Percentiles rank a stretch among this genome's conserved stretches.
Conservation (phyloP, 2,113 vertebrate species). For the Scophthalmus maximus region DNA sequence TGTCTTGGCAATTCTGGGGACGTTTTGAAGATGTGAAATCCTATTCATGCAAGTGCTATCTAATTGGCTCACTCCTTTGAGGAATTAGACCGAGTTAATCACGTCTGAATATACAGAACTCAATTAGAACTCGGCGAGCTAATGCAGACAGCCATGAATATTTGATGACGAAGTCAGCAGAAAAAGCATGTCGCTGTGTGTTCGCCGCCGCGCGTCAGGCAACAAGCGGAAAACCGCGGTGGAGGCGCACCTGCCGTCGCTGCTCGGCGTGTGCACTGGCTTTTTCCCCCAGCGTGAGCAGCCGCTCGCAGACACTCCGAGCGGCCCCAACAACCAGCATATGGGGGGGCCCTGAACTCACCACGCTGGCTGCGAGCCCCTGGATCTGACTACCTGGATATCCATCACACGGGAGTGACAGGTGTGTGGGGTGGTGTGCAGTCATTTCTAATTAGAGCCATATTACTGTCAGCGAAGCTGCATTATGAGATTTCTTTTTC, state of each 20-base stretch:
- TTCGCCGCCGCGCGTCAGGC: constrained; percentile 36
- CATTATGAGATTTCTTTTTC: constrained; percentile 14
- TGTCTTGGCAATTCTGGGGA: constrained; percentile 71
- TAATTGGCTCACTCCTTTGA: constrained; percentile 84
- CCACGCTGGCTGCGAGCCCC: constrained; percentile 42
- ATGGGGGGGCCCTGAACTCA: constrained; percentile 43
- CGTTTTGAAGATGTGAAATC: constrained; percentile 72
- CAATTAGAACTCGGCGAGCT: constrained; percentile 81
- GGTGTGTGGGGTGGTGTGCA: constrained; percentile 64
- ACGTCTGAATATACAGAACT: constrained; percentile 83
- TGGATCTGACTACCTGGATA: constrained; percentile 68
- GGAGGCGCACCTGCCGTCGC: constrained; percentile 50
- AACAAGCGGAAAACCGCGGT: constrained; percentile 46
- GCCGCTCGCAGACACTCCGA: too few species aligned
- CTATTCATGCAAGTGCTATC: constrained; percentile 79
- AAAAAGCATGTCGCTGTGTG: constrained; percentile 52
- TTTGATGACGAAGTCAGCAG: constrained; percentile 75
- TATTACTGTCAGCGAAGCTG: constrained; percentile 23
- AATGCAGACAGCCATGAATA: constrained; percentile 81
- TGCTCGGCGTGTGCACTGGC: background rate
- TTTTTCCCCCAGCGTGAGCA: constrained; percentile 23
- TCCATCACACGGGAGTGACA: constrained; percentile 62
- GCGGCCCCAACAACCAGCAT: background rate
- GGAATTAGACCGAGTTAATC: constrained; percentile 82
- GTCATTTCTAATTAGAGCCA: constrained; percentile 59